Conservation (phyloP, 2,888 invertebrate genomes). For the Andrena hattorfiana region DNA sequence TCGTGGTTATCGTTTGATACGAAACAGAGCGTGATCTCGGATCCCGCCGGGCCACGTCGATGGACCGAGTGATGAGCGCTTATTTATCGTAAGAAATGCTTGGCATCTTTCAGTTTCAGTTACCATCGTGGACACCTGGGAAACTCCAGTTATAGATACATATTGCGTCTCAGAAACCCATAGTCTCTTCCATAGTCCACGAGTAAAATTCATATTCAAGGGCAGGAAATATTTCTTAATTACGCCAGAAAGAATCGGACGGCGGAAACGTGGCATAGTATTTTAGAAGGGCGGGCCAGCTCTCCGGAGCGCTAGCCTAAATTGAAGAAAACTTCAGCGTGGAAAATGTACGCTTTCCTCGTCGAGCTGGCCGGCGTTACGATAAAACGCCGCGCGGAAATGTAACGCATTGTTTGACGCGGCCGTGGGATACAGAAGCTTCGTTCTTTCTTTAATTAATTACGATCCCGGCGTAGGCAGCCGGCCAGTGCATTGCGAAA, state of each 20-base stretch:
- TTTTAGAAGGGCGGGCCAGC: conserved; percentile 9
- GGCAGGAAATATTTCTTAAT: conserved; percentile 35
- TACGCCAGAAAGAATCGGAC: conserved; percentile 15
- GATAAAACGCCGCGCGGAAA: conserved; percentile 20
- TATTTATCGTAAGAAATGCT: too few relatives aligned
- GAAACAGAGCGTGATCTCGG: conserved; percentile 54
- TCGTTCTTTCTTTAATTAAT: conserved; percentile 57
- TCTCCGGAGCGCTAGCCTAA: conserved; percentile 19
- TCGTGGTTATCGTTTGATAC: conserved; percentile 61
- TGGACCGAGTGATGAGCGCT: conserved; percentile 8
- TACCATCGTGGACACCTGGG: too few relatives aligned
- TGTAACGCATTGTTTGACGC: conserved; percentile 48
- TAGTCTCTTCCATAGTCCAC: neutral
- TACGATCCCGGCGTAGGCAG: conserved; percentile 22
- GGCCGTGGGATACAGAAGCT: conserved; percentile 24
- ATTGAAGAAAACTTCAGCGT: conserved; percentile 28
- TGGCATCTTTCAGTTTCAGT: too few relatives aligned
- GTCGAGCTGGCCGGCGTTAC: conserved; percentile 6
- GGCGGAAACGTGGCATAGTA: neutral
- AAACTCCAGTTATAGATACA: too few relatives aligned
- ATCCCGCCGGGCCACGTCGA: conserved; percentile 29
- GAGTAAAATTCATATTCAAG: neutral
- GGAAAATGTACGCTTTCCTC: conserved; percentile 25
- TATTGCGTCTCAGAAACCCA: too few relatives aligned
- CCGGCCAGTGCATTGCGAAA: conserved; percentile 33